Evolutionary conservation across 2,797 vertebrate genomes (phyloP).

Genomic region (Dendrocincla fuliginosa): DNA sequence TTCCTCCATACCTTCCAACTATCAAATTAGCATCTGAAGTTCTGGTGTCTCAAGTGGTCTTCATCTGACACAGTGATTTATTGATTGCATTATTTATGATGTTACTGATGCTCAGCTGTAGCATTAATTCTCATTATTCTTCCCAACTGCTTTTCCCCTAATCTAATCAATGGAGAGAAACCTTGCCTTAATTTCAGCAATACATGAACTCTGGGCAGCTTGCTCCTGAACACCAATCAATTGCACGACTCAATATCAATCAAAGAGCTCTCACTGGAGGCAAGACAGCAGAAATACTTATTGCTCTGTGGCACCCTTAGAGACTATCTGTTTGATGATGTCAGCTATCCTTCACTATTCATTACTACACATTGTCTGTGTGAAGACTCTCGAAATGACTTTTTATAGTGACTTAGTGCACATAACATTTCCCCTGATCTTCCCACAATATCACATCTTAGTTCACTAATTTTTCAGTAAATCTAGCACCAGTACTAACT

Average conservation of each 20-base stretch:
- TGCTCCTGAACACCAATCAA: slow-evolving; percentile 10
- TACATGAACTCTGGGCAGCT: background rate
- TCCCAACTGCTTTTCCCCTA: background rate
- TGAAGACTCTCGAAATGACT: background rate
- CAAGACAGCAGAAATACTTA: background rate
- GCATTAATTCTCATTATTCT: background rate
- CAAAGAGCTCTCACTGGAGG: background rate
- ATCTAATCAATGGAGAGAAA: background rate
- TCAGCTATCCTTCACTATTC: background rate
- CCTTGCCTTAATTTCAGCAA: background rate
- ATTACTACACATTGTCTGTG: background rate
- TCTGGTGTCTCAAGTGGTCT: background rate
- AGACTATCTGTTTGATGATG: background rate
- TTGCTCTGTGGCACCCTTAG: background rate
- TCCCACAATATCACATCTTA: background rate
- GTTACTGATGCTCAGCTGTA: background rate
- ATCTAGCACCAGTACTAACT: background rate
- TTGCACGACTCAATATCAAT: background rate
- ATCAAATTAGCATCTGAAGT: background rate
- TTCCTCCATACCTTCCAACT: background rate
- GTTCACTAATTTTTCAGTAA: background rate
- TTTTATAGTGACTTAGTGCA: background rate
- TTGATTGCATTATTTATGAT: slow-evolving; percentile 10
- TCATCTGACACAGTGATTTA: background rate
- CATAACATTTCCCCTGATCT: background rate